Evolutionary conservation across 2,888 invertebrate species (phyloP), one percentile per base, ranked within the genome.

Genomic region (Cerceris ruficornis): DNA sequence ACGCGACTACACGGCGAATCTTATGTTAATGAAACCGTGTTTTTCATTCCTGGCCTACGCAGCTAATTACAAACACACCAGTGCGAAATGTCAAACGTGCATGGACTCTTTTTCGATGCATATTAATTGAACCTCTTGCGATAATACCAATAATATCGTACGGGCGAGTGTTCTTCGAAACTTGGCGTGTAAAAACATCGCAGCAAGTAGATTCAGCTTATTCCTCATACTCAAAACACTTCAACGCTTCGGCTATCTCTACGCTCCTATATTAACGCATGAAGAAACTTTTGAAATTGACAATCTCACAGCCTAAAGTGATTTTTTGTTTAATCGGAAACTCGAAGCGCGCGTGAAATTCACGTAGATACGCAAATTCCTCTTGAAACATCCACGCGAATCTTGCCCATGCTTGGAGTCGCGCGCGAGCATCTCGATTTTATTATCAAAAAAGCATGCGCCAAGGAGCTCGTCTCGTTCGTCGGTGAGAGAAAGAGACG

Each of bases 1-100:
- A 54, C 59, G 14, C 59, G 14, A 8, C 43, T 55, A 42, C 60
- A 28, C 11, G 9, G 28, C 58, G 66, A 66, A 71, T 71, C 66
- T 59, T 64, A 54, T 52, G 76, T 15, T 75, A 69, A 70, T 50
- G 43, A n/a, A n/a, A 61, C 68, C n/a, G 65, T 39, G 52, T 61
- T 77, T 69, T 66, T 60, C 65, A 65, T 55, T 66, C 28, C 1
- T 73, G 13, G 61, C 73, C 77, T 69, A 78, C 65, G 69, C 69
- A 57, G 42, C 61, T 78, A 74, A 77, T 77, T 77, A 66, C 61
- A 61, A 66, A 64, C 65, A 57, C 77, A 69, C 58, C 61, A 11
- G 74, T 74, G 75, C 64, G 41, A 77, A 74, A 78, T 75, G 74
- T 78, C 74, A 80, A 77, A 77, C 77, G 79, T 75, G 69, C 58